Evolutionary conservation across 2,888 invertebrate species (phyloP), one percentile per base, ranked within the genome.

Genomic region (Scaptomyza caliginosa): DNA sequence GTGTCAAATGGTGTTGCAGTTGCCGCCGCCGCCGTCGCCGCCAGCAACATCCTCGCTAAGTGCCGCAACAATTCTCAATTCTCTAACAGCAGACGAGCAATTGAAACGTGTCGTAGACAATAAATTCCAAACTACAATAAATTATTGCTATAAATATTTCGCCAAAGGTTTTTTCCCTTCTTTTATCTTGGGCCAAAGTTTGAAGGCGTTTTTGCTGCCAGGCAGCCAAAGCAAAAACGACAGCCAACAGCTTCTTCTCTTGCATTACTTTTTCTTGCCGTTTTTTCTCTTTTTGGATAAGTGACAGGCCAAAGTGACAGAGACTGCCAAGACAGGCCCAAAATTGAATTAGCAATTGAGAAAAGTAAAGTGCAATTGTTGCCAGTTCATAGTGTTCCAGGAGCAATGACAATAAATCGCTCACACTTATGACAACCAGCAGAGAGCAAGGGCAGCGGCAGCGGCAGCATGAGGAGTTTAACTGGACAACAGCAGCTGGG

Each of bases 341-440:
- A 87, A 87, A 85, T 85, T 83, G 83, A 87, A 85, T 87, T 77
- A 83, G 86, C 77, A 74, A 85, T 78, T 76, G 81, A 48, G 69
- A 52, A 70, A 65, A 74, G 70, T 69, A 65, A 74, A 77, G 75
- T 63, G 77, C 77, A 71, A 74, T 62, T 78, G 71, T 65, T 57
- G 64, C 69, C 69, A 60, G 54, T 74, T 77, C 59, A 60, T 54
- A 68, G 77, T 77, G 73, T 62, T 63, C 56, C 76, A 62, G 42
- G 54, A 67, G 71, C 75, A 77, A 77, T 88, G 88, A 85, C 88
- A 89, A 89, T 89, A 89, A 89, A 89, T 89, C 89, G 89, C 85
- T 89, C 87, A 88, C 78, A 72, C 82, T 87, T 89, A 87, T 88
- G 88, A 89, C 89, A 86, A 79, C 65, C 50, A 71, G 64, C 52